Base-by-base conservation (phyloP, 1,140 invertebrate species). In the Adelges cooleyi region DNA sequence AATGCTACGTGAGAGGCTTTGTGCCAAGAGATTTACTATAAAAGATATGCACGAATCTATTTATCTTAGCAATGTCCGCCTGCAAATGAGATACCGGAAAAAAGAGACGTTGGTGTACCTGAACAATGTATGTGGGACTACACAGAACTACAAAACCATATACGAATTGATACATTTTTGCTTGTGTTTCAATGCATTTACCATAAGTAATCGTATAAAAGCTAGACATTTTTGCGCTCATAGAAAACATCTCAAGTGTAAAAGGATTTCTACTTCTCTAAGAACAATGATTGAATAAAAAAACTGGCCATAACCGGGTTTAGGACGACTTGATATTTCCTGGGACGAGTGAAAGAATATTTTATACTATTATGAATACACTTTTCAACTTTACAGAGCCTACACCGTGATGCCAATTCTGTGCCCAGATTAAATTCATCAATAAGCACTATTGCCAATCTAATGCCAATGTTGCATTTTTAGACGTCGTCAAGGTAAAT, bases 331-430 rank as follows among this genome's bases (percentile, higher is more conserved):
- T 86, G 33, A 91, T 94, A 67, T 92, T 91, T 75, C 90, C 91
- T 1, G 90, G 88, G 4, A 95, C 95, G 84, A 87, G 85, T 67
- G 85, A 92, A 74, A 86, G 86, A 36, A 82, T n/a, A n/a, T n/a
- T 97, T 13, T 82, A 94, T 6, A 90, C 90, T 33, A 83, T 90
- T 3, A 82, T 95, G 87, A 86, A 70, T 92, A 92, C 69, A 88
- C 87, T 65, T 97, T 94, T 75, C 92, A 97, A 75, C 75, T 95
- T 4, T 95, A 92, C 70, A 92, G 92, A 42, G 92, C 92, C 2
- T 92, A 95, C 76, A 95, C 95, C 73, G 93, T 95, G 86, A 70
- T 84, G 10, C 87, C 86, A 95, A 96, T 73, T 92, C 89, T 8
- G 90, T 89, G 75, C 92, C 92, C 0, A 90, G 91, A 71, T 83